Percentiles rank a stretch among this genome's conserved stretches.
Conservation (phyloP, 2,888 invertebrate genomes). For the Caenorhabditis sp. region DNA sequence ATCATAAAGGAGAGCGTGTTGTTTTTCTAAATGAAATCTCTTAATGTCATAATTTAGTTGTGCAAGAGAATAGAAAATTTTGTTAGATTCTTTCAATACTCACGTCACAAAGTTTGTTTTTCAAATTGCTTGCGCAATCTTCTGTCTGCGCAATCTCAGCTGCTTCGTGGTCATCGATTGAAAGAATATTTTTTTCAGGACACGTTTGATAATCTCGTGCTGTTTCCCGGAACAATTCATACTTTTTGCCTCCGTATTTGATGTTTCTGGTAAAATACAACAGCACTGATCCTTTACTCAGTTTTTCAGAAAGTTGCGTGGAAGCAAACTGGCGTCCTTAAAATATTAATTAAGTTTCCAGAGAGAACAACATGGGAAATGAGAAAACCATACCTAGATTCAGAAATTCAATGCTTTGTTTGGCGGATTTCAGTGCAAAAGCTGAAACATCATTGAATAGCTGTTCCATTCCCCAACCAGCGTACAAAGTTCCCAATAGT, state of each 20-base stretch:
- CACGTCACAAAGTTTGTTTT: conserved; percentile 36
- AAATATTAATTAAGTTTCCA: neutral
- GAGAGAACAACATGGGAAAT: too few relatives aligned
- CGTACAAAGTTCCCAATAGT: conserved; percentile 30
- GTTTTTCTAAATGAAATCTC: conserved; percentile 39
- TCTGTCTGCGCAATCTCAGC: neutral
- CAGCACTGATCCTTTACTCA: conserved; percentile 32
- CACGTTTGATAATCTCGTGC: conserved; percentile 33
- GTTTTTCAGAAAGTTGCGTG: conserved; percentile 30
- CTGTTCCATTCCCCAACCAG: conserved; percentile 24
- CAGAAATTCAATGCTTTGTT: conserved; percentile 23
- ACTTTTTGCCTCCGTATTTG: conserved; percentile 14
- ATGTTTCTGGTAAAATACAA: conserved; percentile 22
- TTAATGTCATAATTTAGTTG: neutral
- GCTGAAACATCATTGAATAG: conserved; percentile 6
- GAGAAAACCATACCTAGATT: too few relatives aligned
- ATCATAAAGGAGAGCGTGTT: conserved; percentile 48
- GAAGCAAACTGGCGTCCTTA: conserved; percentile 33
- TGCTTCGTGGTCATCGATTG: neutral
- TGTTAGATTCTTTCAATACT: too few relatives aligned
- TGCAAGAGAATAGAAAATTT: too few relatives aligned
- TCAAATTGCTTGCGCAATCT: conserved; percentile 31
- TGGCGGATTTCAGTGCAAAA: neutral
- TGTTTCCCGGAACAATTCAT: conserved; percentile 24
- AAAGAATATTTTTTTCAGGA: conserved; percentile 16